Conservation (phyloP, 1,140 invertebrate genomes). For the Trichogramma pretiosum region DNA sequence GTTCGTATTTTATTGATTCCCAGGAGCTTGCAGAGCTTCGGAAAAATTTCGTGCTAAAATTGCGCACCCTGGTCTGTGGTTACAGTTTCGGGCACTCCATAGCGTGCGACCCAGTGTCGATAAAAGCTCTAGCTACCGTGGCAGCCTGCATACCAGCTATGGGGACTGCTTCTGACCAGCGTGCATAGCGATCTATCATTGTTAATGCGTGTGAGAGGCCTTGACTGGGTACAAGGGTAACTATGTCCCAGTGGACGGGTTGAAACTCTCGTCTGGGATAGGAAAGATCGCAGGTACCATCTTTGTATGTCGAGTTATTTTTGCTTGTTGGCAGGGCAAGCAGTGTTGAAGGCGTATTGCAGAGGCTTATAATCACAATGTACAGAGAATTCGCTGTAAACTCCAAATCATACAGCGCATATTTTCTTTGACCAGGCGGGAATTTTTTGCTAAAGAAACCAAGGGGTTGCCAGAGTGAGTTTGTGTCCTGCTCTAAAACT, state of each 20-base stretch:
- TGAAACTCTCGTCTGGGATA: background rate
- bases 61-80: constrained; percentile 33
- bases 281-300: background rate
- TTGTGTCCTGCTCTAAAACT: no score
- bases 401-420: no score
- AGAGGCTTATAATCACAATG: no score
- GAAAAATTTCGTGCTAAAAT: constrained; percentile 31
- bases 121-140: constrained; percentile 30
- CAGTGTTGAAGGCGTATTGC: no score
- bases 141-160: constrained; percentile 29
- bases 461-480: no score
- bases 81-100: constrained; percentile 26
- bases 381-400: no score
- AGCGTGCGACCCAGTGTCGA: constrained; percentile 31
- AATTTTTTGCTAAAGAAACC: no score
- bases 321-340: background rate
- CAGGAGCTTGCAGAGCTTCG: constrained; percentile 18
- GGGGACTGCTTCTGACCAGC: constrained; percentile 29
- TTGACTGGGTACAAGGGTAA: background rate
- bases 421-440: no score
- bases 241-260: background rate
- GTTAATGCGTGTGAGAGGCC: constrained; percentile 20
- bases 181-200: constrained; percentile 25
- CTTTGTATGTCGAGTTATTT: background rate
- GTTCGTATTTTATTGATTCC: constrained; percentile 25